Conservation (phyloP, 2,113 vertebrate species). For the Motacilla alba region DNA sequence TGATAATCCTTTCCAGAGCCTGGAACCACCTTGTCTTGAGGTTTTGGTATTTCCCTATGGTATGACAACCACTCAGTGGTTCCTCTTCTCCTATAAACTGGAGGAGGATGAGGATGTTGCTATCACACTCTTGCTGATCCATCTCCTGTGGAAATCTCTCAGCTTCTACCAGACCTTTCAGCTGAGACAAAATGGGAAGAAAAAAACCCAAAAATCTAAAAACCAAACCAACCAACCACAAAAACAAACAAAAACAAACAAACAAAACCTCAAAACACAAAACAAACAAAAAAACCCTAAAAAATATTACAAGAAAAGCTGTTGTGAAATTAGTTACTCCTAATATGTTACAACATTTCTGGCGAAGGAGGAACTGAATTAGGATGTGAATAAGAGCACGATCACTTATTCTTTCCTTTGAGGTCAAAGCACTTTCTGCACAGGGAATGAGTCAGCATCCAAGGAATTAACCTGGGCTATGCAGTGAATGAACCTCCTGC, state of each 20-base stretch:
- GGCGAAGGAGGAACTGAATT: background rate
- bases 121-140: background rate
- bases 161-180: background rate
- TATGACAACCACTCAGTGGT: background rate
- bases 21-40: background rate
- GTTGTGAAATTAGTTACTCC: background rate
- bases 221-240: background rate
- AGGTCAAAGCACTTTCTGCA: background rate
- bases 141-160: background rate
- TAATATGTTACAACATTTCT: background rate
- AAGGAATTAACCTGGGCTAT: background rate
- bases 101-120: background rate
- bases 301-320: background rate
- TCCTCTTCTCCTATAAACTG: background rate
- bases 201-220: background rate
- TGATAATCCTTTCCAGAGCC: background rate
- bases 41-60: background rate
- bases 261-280: background rate
- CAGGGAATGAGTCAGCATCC: background rate
- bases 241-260: background rate
- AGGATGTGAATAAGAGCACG: background rate
- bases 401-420: background rate
- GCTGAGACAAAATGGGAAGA: background rate
- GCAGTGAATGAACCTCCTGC: background rate
- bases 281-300: background rate